Evolutionary conservation across 30 jellyfish, hydroid and myxozoan genomes (phyloP).

Genomic region (Hydra vulgaris): DNA sequence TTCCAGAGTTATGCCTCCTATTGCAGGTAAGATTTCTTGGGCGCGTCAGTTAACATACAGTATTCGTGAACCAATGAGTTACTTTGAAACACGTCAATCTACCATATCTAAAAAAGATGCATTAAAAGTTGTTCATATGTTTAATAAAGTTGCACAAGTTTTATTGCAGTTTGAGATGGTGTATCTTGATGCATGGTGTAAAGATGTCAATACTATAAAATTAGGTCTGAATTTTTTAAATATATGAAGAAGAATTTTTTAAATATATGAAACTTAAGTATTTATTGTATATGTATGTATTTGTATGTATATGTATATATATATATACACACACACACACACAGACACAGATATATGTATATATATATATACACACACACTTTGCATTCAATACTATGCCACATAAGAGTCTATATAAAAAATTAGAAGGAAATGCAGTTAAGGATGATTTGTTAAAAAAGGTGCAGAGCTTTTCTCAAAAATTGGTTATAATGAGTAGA

Average conservation of each 20-base stretch:
- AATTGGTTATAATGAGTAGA: too few species aligned
- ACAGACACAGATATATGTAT: too few species aligned
- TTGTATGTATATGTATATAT: too few species aligned
- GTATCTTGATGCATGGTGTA: constrained; percentile 48
- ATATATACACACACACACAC: too few species aligned
- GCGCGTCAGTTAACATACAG: constrained; percentile 70
- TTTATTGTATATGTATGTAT: too few species aligned
- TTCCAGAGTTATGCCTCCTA: constrained; percentile 84
- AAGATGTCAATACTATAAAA: constrained; percentile 28
- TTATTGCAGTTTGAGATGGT: constrained; percentile 54
- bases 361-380: too few species aligned
- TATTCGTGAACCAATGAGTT: constrained; percentile 88
- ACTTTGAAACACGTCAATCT: constrained; percentile 45
- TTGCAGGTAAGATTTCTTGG: constrained; percentile 96
- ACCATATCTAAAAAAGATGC: constrained; percentile 41
- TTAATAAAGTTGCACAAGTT: constrained; percentile 53
- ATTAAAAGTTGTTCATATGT: constrained; percentile 27
- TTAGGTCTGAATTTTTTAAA: constrained; percentile 35
- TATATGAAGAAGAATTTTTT: background rate
- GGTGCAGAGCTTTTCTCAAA: too few species aligned
- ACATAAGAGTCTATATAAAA: too few species aligned
- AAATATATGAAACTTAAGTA: background rate
- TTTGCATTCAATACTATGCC: too few species aligned
- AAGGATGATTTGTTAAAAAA: too few species aligned
- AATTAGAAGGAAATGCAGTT: too few species aligned